Percentiles rank a stretch among this genome's conserved stretches.
These are phyloP conservation scores for Ambastaia sidthimunki DNA, from an alignment of 2,797 vertebrate species.

Conservation along the genomic window DNA sequence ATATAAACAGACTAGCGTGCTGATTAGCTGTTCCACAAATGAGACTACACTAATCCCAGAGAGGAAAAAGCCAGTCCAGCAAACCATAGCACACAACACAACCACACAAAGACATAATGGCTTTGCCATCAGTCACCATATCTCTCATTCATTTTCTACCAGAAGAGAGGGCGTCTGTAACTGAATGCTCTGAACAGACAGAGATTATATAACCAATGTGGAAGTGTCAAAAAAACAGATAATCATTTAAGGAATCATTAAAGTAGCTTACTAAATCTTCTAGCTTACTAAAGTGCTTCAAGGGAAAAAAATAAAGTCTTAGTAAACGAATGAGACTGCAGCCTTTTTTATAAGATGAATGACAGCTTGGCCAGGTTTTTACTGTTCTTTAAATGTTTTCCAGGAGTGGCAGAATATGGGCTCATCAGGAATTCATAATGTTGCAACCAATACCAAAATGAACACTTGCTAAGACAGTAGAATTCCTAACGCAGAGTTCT, in stretches of 20 bases:
- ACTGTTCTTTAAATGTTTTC: conserved; percentile 49
- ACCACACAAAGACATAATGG: conserved; percentile 29
- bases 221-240: conserved; percentile 17
- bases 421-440: conserved; percentile 43
- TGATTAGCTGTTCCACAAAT: conserved; percentile 56
- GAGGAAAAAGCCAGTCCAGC: conserved; percentile 23
- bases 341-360: neutral
- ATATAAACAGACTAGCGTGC: conserved; percentile 47
- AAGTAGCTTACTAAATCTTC: conserved; percentile 10
- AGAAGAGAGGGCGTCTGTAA: conserved; percentile 3
- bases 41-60: conserved; percentile 59
- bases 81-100: conserved; percentile 16
- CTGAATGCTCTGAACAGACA: conserved; percentile 1
- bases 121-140: neutral
- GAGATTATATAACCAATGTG: conserved; percentile 21
- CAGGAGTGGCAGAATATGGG: conserved; percentile 24
- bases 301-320: conserved; percentile 26
- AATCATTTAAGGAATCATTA: conserved; percentile 25
- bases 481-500: neutral
- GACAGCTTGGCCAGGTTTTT: conserved; percentile 34
- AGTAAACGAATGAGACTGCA: neutral
- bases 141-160: conserved; percentile 19
- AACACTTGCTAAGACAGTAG: conserved; percentile 13
- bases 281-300: neutral
- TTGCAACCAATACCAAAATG: conserved; percentile 45